These are phyloP conservation scores for Tarsius wallacei DNA, from an alignment of 2,797 vertebrate species.

Conservation along the genomic window DNA sequence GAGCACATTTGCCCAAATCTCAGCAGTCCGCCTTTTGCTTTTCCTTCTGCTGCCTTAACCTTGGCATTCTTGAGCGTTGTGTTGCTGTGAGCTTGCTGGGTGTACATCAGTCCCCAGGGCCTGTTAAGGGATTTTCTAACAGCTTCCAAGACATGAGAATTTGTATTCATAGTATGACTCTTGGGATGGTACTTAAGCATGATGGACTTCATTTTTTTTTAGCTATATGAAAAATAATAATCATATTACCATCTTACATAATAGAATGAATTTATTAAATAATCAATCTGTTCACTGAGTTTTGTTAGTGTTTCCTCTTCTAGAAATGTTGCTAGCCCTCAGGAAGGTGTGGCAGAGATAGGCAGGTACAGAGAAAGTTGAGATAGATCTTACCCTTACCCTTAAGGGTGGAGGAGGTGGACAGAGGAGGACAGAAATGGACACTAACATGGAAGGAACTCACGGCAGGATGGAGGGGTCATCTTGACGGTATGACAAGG, in stretches of 20 bases:
- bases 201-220: conserved; percentile 20
- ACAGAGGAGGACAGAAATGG: background rate
- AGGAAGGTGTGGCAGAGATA: background rate
- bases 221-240: conserved; percentile 3
- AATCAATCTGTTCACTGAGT: background rate
- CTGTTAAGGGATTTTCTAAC: conserved; percentile 40
- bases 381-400: background rate
- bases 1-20: background rate
- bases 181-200: background rate
- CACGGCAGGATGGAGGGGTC: background rate
- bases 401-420: background rate
- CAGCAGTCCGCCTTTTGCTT: background rate
- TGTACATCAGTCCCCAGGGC: background rate
- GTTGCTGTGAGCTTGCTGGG: background rate
- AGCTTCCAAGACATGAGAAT: background rate
- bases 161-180: background rate
- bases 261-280: background rate
- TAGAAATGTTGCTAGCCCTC: background rate
- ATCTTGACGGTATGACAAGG: background rate
- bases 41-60: background rate
- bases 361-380: background rate
- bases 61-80: background rate
- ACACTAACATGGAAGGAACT: background rate
- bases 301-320: background rate
- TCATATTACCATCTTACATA: background rate